phyloP scores from a whole-genome alignment of 2,113 vertebrate genomes.

The Bostrychus sinensis region DNA sequence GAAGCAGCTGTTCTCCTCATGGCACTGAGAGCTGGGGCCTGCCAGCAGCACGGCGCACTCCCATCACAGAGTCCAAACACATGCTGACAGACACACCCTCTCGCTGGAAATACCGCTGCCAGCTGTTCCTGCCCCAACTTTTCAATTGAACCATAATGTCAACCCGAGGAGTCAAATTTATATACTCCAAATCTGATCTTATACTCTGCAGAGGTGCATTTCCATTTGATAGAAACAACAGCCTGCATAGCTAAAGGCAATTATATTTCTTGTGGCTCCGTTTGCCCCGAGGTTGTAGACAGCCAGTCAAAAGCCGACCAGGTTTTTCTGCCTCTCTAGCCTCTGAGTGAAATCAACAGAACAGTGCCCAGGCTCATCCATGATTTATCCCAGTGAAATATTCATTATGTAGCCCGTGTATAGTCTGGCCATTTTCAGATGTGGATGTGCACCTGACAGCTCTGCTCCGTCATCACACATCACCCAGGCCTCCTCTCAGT shows the following conservation, averaged over 20 bases:
- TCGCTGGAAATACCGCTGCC: constrained; percentile 31
- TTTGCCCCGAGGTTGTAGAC: constrained; percentile 77
- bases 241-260: constrained; percentile 77
- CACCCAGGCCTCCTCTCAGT: constrained; percentile 61
- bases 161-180: constrained; percentile 62
- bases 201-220: constrained; percentile 63
- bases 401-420: constrained; percentile 72
- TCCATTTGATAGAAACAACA: constrained; percentile 78
- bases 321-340: constrained; percentile 64
- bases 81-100: constrained; percentile 43
- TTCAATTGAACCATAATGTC: constrained; percentile 52
- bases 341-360: constrained; percentile 75
- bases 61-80: constrained; percentile 45
- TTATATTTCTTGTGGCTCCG: constrained; percentile 77
- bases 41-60: constrained; percentile 66
- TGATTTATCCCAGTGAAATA: constrained; percentile 78
- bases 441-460: constrained; percentile 74
- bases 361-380: constrained; percentile 68
- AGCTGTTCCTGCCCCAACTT: constrained; percentile 40
- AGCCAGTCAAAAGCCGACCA: constrained; percentile 71
- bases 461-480: constrained; percentile 74
- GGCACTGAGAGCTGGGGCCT: constrained; percentile 54
- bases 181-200: constrained; percentile 65
- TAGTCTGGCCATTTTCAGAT: constrained; percentile 67
- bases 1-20: constrained; percentile 77